Evolutionary conservation across 2,113 vertebrate genomes (phyloP), one percentile per base, ranked within the genome.

Genomic region (Nansenia antarctica): DNA sequence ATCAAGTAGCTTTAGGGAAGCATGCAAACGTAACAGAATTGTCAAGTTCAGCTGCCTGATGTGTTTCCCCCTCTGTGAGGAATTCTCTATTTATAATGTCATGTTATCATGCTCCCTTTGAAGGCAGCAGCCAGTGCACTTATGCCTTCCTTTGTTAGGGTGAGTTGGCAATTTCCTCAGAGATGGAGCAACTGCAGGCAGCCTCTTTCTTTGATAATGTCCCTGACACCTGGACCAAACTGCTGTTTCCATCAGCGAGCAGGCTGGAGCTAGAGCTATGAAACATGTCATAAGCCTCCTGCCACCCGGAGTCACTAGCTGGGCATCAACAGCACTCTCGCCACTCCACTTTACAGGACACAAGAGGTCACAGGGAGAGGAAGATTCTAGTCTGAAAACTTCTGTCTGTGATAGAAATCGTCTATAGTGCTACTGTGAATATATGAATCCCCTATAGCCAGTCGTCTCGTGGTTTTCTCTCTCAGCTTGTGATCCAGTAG

Each of bases 61-160:
- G 92, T 93, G 85, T 92, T 92, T 92, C 81, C 84, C 74, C 74
- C 82, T 74, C 80, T 70, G 65, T 72, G 81, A 89, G 82, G 87
- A 89, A 87, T 88, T 90, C 83, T 86, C 79, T 94, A 92, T 95
- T 96, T 95, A 95, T 96, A 94, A 91, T 92, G 90, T 95, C 95
- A 96, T 95, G 91, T 95, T 95, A 96, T 95, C 95, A 94, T 92
- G 89, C 91, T 88, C 89, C 91, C 93, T 94, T 93, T 87, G 89
- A 93, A 93, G 94, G 94, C 93, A 89, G 75, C 93, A 93, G 95
- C 93, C 92, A 94, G 94, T 95, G 93, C 94, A 93, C 93, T 97
- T 95, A 95, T 95, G 93, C 94, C 94, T 97, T 93, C 94, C 94
- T 96, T 98, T 98, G 95, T 99, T 95, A 96, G 95, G 94, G 94